Percentiles rank a stretch among this genome's conserved stretches.
Evolutionary conservation across 2,888 invertebrate species (phyloP).

Genomic region (Ganaspis brasiliensis): DNA sequence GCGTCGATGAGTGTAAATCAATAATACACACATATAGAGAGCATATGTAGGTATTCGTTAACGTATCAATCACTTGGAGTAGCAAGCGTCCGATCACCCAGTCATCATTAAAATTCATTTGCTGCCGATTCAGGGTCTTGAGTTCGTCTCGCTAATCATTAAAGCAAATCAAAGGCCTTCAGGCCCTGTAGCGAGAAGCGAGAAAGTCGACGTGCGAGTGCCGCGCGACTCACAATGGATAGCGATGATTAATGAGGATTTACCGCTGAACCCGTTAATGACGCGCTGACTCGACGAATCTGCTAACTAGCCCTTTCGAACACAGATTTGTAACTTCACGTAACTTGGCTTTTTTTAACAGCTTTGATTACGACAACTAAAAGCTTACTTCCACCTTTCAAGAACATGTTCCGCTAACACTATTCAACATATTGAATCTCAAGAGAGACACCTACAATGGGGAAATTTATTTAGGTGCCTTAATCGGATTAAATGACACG

Average conservation of each 20-base stretch:
- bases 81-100: constrained; percentile 67
- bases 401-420: constrained; percentile 18
- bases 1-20: background rate
- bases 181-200: constrained; percentile 56
- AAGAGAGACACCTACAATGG: background rate
- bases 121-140: constrained; percentile 72
- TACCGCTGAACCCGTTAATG: constrained; percentile 74
- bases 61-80: constrained; percentile 72
- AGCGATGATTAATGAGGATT: constrained; percentile 79
- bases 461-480: constrained; percentile 11
- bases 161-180: constrained; percentile 66
- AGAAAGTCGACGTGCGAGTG: constrained; percentile 63
- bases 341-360: constrained; percentile 33
- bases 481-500: constrained; percentile 31
- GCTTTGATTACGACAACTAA: constrained; percentile 34
- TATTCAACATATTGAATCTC: background rate
- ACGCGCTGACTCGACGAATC: constrained; percentile 78
- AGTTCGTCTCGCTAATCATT: constrained; percentile 66
- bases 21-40: background rate
- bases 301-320: constrained; percentile 76
- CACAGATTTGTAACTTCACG: constrained; percentile 48
- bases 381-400: constrained; percentile 32
- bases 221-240: constrained; percentile 62
- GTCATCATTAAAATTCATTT: constrained; percentile 77
- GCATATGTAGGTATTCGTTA: constrained; percentile 58